These are phyloP conservation scores for Bathybates hornii DNA, from an alignment of 2,113 vertebrate genomes.

Conservation along the genomic window DNA sequence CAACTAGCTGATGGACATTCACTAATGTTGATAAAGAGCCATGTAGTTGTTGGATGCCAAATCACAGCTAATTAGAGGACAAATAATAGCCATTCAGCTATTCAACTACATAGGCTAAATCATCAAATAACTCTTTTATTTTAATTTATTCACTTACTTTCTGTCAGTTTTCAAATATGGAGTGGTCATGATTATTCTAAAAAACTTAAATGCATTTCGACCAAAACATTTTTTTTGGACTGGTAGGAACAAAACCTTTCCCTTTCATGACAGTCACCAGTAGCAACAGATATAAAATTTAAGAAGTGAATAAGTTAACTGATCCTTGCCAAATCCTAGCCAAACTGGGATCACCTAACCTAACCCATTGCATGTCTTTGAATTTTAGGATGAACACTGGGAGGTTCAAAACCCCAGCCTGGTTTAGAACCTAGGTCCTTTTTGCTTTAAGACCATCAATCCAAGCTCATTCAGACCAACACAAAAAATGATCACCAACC, in stretches of 20 bases:
- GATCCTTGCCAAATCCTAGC: background rate
- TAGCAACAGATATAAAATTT: background rate
- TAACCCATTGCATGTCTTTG: background rate
- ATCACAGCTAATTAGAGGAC: background rate
- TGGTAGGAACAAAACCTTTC: background rate
- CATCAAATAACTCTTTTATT: background rate
- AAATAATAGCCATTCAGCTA: background rate
- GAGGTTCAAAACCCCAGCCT: background rate
- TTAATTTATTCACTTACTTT: background rate
- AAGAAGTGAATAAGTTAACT: background rate
- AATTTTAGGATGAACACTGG: background rate
- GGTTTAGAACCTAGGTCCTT: background rate
- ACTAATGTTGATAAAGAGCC: background rate
- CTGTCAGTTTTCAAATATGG: background rate
- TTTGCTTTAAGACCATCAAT: background rate
- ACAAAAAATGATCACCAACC: background rate
- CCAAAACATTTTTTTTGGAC: background rate
- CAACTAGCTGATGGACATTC: background rate
- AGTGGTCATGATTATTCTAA: background rate
- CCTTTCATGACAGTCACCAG: background rate
- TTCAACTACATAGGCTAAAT: background rate
- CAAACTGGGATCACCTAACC: background rate
- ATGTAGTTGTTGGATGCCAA: background rate
- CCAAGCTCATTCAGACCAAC: background rate
- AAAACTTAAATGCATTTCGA: rapidly evolving